phyloP scores from a whole-genome alignment of 2,888 invertebrate genomes.

The Drosophila stalkeri region DNA sequence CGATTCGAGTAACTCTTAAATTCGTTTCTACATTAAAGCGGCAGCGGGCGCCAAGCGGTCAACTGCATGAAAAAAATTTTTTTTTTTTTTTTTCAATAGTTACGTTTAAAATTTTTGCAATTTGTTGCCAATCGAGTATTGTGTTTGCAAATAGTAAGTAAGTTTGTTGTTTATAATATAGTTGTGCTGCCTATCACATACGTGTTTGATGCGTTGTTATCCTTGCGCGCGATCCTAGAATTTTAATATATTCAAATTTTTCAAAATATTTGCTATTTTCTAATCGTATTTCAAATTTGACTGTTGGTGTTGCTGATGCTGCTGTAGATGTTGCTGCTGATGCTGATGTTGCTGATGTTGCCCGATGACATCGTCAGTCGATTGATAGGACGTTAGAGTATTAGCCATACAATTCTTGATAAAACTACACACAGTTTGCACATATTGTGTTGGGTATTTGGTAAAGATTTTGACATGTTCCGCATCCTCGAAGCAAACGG shows the following conservation, averaged over 20 bases:
- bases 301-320: constrained; percentile 16
- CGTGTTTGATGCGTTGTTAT: constrained; percentile 51
- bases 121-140: constrained; percentile 26
- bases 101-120: constrained; percentile 40
- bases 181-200: constrained; percentile 71
- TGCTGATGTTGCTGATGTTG: constrained; percentile 17
- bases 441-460: constrained; percentile 88
- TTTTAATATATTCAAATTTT: constrained; percentile 20
- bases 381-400: constrained; percentile 51
- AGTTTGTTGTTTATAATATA: constrained; percentile 20
- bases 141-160: constrained; percentile 32
- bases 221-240: constrained; percentile 14
- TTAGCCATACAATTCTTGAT: constrained; percentile 87
- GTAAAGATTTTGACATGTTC: constrained; percentile 91
- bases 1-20: constrained; percentile 60
- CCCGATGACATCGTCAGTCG: constrained; percentile 16
- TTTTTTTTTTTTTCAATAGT: constrained; percentile 21
- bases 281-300: constrained; percentile 61
- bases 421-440: constrained; percentile 87
- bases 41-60: constrained; percentile 52
- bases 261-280: constrained; percentile 21
- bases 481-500: constrained; percentile 89
- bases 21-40: constrained; percentile 70
- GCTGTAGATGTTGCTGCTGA: constrained; percentile 15
- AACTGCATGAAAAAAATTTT: constrained; percentile 41